Conservation (phyloP, 2,888 invertebrate species). For the Ophraella communa region DNA sequence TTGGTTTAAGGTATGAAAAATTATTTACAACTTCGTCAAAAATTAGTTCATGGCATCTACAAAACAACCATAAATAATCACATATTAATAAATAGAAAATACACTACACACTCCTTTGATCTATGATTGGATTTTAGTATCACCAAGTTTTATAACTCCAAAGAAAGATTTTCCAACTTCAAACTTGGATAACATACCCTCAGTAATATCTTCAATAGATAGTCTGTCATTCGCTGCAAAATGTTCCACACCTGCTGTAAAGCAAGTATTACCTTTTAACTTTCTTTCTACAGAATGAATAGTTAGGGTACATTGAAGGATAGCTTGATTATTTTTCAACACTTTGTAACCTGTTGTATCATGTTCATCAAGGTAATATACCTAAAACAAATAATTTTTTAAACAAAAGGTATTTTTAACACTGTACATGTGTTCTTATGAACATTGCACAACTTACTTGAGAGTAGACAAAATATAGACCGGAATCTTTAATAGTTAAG, state of each 20-base stretch:
- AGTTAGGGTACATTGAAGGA: slow-evolving; percentile 75
- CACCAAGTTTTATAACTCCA: slow-evolving; percentile 78
- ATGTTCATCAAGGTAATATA: slow-evolving; percentile 79
- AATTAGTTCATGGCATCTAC: slow-evolving; percentile 12
- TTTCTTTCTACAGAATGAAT: slow-evolving; percentile 63
- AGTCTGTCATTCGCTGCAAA: slow-evolving; percentile 71
- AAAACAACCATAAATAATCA: slow-evolving; percentile 16
- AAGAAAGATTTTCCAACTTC: slow-evolving; percentile 82
- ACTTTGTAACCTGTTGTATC: slow-evolving; percentile 79
- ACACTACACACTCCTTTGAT: not conserved
- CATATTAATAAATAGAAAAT: slow-evolving; percentile 13
- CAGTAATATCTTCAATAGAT: slow-evolving; percentile 73
- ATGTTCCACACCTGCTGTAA: slow-evolving; percentile 72
- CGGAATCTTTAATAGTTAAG: slow-evolving; percentile 72
- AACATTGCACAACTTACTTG: slow-evolving; percentile 61
- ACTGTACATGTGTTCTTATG: not conserved
- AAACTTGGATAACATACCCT: slow-evolving; percentile 72
- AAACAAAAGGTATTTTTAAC: not conserved
- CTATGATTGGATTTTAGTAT: slow-evolving; percentile 49
- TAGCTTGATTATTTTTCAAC: slow-evolving; percentile 68
- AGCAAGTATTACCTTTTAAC: slow-evolving; percentile 76
- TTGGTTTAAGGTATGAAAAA: not conserved
- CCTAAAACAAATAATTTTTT: no score
- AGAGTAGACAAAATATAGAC: slow-evolving; percentile 79
- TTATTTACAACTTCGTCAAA: not conserved